Base-by-base conservation (phyloP, 1,140 invertebrate species). In the Danaus melanippus region DNA sequence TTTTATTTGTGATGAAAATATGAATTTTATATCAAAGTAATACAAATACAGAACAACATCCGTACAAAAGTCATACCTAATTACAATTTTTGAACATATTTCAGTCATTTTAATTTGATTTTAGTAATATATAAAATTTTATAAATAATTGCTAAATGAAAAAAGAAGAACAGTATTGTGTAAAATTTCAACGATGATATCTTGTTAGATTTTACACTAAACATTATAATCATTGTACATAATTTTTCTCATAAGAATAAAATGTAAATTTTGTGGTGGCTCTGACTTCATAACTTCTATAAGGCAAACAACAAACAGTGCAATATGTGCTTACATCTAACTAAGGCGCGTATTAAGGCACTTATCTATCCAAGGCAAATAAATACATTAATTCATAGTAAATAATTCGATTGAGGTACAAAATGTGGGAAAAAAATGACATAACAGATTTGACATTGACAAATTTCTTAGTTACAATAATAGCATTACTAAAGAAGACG, bases 331-430 rank as follows among this genome's bases (percentile, higher is more conserved):
- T 58, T 56, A 58, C 45, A 67, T 55, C 49, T 58, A 58, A 46
- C 50, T 55, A 50, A 63, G 64, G 64, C 67, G 21, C 64, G 63
- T 65, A 58, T 64, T 77, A 78, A 78, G 75, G 75, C 73, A 80
- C 75, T 76, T 75, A 72, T 71, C 69, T 79, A 73, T 58, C 7
- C 21, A 32, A 32, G 15, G 21, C 12, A 17, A 12, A 39, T n/a
- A 39, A 49, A 39, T 49, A 11, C 47, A 50, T 21, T 53, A 53
- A 46, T 53, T 41, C 9, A 39, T 11, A 21, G 17, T 21, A 21
- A 1, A 21, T 32, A 32, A 32, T 32, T 32, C 4, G 21, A 32
- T 7, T 32, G 21, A 32, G 21, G 21, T 32, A 32, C 21, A 32
- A 32, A 32, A 32, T 7, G 21, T 32, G 21, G 21, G 6, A 32